phyloP scores from a whole-genome alignment of 92 coral and sea anemone species.

The Zoanthus sociatus region DNA sequence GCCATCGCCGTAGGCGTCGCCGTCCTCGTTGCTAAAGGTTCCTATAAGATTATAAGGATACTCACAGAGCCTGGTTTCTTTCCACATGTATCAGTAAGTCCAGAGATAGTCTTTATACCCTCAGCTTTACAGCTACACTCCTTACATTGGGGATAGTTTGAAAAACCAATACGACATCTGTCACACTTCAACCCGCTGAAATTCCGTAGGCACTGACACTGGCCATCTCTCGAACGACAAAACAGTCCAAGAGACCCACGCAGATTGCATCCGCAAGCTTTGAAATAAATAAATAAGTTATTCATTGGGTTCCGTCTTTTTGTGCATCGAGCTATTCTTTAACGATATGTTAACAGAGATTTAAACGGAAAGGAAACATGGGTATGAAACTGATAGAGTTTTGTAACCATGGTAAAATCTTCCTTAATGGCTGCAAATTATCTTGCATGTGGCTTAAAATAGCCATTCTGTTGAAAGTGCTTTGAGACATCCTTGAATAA shows the following conservation, averaged over 20 bases:
- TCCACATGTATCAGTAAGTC: constrained; percentile 71
- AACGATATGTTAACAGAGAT: too few species aligned
- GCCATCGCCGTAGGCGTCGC: too few species aligned
- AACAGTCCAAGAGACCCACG: constrained; percentile 91
- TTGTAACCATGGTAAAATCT: too few species aligned
- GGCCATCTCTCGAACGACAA: constrained; percentile 84
- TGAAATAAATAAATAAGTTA: neutral
- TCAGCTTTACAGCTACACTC: constrained; percentile 91
- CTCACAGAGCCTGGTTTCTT: constrained; percentile 21
- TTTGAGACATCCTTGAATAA: too few species aligned
- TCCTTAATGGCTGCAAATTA: too few species aligned
- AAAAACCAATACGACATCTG: constrained; percentile 89
- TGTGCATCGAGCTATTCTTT: too few species aligned
- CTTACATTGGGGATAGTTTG: constrained; percentile 88
- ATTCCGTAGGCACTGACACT: constrained; percentile 89
- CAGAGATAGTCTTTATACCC: constrained; percentile 81
- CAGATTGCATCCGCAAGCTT: constrained; percentile 87
- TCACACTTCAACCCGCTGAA: constrained; percentile 89
- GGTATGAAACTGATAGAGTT: too few species aligned
- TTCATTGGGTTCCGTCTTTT: too few species aligned
- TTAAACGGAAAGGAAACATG: too few species aligned
- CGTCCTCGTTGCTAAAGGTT: too few species aligned
- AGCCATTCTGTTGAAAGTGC: too few species aligned
- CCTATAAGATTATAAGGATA: neutral
- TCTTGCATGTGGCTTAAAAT: too few species aligned